Percentiles rank a stretch among this genome's conserved stretches.
These are phyloP conservation scores for Hoplodrina ambigua DNA, from an alignment of 2,888 invertebrate genomes.

Conservation along the genomic window DNA sequence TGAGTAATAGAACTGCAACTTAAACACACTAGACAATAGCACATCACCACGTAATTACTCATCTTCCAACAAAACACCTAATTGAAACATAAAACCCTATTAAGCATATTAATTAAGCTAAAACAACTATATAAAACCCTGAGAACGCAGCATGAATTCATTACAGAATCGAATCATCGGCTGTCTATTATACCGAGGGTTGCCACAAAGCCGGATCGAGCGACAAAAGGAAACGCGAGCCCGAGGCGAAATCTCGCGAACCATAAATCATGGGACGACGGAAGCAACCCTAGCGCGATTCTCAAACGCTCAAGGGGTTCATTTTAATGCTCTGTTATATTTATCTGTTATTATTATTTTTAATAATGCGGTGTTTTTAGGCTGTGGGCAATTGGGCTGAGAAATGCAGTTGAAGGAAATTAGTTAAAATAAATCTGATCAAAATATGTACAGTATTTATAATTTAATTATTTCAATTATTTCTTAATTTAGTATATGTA, in stretches of 20 bases:
- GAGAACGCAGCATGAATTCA: constrained; percentile 69
- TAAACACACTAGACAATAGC: background rate
- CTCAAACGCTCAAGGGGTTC: constrained; percentile 76
- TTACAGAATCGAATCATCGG: constrained; percentile 74
- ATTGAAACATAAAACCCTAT: constrained; percentile 64
- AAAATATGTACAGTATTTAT: background rate
- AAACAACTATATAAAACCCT: constrained; percentile 64
- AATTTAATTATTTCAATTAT: too few species aligned
- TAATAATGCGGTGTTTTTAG: constrained; percentile 45
- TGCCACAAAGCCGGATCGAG: constrained; percentile 75
- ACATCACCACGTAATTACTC: constrained; percentile 22
- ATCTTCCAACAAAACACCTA: constrained; percentile 43
- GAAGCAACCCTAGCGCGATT: constrained; percentile 78
- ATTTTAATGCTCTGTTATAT: constrained; percentile 75
- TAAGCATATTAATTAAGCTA: constrained; percentile 67
- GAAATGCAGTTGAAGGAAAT: background rate
- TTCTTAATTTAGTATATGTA: too few species aligned
- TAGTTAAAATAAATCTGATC: background rate
- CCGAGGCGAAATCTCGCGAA: constrained; percentile 77
- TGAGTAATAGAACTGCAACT: background rate
- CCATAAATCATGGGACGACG: constrained; percentile 81
- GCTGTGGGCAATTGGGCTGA: background rate
- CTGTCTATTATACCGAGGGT: constrained; percentile 74
- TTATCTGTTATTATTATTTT: constrained; percentile 64
- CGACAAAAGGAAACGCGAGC: constrained; percentile 77